phyloP scores from a whole-genome alignment of 2,797 vertebrate species.

The Brotula barbata region DNA sequence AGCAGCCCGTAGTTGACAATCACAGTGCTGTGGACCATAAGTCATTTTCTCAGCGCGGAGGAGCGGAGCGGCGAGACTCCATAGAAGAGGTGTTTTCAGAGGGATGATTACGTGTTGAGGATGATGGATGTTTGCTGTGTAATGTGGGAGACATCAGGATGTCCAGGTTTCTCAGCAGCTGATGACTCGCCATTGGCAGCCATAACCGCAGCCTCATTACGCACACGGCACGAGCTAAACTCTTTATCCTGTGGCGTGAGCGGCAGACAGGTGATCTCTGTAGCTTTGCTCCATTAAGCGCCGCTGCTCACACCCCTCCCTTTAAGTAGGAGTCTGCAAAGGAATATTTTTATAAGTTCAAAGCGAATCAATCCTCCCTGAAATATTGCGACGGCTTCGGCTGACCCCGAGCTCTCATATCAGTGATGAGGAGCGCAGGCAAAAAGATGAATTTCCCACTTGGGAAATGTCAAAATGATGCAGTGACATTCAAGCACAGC shows the following conservation, averaged over 20 bases:
- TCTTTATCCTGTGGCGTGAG: slow-evolving; percentile 66
- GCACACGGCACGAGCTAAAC: slow-evolving; percentile 63
- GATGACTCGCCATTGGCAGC: slow-evolving; percentile 62
- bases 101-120: slow-evolving; percentile 76
- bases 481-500: slow-evolving; percentile 48
- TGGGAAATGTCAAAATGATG: slow-evolving; percentile 47
- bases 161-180: slow-evolving; percentile 64
- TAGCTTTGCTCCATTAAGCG: slow-evolving; percentile 72
- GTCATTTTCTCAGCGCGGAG: slow-evolving; percentile 71
- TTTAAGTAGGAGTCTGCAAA: slow-evolving; percentile 36
- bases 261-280: slow-evolving; percentile 64
- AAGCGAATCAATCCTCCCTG: slow-evolving; percentile 17
- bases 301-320: slow-evolving; percentile 35
- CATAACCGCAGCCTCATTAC: slow-evolving; percentile 78
- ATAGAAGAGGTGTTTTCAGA: slow-evolving; percentile 67
- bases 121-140: slow-evolving; percentile 77
- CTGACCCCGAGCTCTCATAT: slow-evolving; percentile 10
- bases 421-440: slow-evolving; percentile 1
- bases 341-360: slow-evolving; percentile 35
- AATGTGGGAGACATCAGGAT: slow-evolving; percentile 65
- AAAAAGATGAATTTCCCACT: slow-evolving; percentile 36
- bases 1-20: slow-evolving; percentile 55
- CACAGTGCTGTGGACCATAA: slow-evolving; percentile 75
- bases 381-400: slow-evolving; percentile 5
- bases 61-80: slow-evolving; percentile 65